Evolutionary conservation across 2,797 vertebrate species (phyloP).

Genomic region (Erethizon dorsatum): DNA sequence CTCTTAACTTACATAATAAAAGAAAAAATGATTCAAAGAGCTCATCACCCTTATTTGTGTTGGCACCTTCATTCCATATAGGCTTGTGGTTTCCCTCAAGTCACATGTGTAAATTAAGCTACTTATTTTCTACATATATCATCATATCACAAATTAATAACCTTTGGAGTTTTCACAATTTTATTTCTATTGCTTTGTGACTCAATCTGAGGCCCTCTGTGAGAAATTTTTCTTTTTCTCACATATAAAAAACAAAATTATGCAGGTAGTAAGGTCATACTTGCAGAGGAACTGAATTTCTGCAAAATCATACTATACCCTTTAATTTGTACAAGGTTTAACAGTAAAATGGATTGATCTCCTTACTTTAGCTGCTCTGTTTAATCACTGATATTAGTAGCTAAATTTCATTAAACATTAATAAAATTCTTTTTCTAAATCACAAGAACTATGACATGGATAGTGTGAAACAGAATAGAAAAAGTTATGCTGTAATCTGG

Average conservation of each 20-base stretch:
- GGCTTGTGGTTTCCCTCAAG: background rate
- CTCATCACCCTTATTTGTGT: background rate
- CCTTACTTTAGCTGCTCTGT: background rate
- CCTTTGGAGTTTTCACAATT: background rate
- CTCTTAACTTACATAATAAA: background rate
- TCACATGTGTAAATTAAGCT: background rate
- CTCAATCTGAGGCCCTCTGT: background rate
- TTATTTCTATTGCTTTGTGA: background rate
- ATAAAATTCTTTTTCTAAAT: background rate
- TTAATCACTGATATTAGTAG: background rate
- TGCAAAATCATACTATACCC: background rate
- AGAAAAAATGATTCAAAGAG: background rate
- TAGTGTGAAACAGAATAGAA: background rate
- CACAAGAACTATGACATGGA: background rate
- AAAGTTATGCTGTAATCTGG: background rate
- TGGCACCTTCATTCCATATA: background rate
- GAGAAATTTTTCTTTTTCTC: background rate
- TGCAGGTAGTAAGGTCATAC: background rate
- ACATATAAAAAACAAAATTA: background rate
- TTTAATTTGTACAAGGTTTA: background rate
- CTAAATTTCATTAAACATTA: background rate
- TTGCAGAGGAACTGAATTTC: background rate
- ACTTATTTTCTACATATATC: background rate
- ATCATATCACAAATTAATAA: background rate
- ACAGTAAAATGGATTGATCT: background rate